Percentiles rank a stretch among this genome's conserved stretches.
These are phyloP conservation scores for Herpetotheres cachinnans DNA, from an alignment of 2,113 vertebrate genomes.

Conservation along the genomic window DNA sequence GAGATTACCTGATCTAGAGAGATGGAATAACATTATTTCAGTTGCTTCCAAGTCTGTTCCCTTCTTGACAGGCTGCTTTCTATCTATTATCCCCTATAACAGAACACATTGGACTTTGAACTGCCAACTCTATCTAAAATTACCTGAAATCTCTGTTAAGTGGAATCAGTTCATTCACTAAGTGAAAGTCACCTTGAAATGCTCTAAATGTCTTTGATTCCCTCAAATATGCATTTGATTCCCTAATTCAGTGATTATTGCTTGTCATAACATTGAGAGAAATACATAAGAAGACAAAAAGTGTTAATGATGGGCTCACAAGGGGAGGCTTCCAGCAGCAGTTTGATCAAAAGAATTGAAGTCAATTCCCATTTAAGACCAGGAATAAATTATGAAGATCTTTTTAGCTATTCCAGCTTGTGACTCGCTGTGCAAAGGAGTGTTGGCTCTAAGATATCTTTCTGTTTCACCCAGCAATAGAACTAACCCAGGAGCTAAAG, in stretches of 20 bases:
- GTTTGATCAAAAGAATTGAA: not conserved
- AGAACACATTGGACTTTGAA: not conserved
- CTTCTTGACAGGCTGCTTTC: not conserved
- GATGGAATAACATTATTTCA: not conserved
- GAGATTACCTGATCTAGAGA: not conserved
- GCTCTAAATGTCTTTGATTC: not conserved
- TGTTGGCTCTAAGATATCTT: not conserved
- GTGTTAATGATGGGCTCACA: not conserved
- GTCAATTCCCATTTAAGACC: not conserved
- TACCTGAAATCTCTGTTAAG: not conserved
- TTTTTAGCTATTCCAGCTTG: constrained; percentile 8
- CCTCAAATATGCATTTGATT: not conserved
- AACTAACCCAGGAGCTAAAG: not conserved
- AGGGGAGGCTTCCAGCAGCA: not conserved
- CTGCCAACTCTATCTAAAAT: not conserved
- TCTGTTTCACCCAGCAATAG: not conserved
- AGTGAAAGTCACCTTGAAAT: not conserved
- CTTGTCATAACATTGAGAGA: not conserved
- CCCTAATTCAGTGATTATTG: not conserved
- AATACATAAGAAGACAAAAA: not conserved
- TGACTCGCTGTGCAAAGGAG: constrained; percentile 5
- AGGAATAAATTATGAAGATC: not conserved
- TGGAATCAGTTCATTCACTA: not conserved
- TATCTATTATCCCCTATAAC: not conserved
- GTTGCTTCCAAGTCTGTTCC: not conserved